These are phyloP conservation scores for Dromaius novaehollandiae DNA, from an alignment of 2,113 vertebrate genomes.

Conservation along the genomic window DNA sequence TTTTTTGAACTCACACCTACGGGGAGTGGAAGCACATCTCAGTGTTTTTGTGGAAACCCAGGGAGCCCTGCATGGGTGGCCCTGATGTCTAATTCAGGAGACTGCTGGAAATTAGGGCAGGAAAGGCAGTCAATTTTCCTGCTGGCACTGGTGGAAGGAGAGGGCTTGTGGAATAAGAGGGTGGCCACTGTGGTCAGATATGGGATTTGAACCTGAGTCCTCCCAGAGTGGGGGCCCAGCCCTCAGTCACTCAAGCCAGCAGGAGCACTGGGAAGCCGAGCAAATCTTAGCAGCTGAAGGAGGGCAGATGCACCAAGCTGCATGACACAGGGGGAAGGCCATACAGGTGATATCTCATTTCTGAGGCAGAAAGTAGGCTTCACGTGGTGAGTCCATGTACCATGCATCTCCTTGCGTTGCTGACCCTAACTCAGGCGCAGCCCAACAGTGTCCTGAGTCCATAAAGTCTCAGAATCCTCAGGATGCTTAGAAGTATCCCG, in stretches of 20 bases:
- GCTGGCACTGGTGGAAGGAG: background rate
- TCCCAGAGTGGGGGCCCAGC: background rate
- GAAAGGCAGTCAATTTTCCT: rapidly evolving
- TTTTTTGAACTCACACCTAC: conserved; percentile 40
- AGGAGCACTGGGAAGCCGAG: background rate
- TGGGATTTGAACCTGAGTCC: background rate
- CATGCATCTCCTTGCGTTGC: background rate
- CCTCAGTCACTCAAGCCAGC: too few relatives aligned
- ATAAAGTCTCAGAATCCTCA: background rate
- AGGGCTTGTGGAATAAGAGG: background rate
- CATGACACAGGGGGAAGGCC: background rate
- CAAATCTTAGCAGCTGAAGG: background rate
- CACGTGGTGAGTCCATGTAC: background rate
- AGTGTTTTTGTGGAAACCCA: background rate
- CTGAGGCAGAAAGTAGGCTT: background rate
- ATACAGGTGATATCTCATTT: background rate
- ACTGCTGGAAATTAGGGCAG: background rate
- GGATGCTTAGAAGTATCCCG: background rate
- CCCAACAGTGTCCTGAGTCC: background rate
- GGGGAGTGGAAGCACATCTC: background rate
- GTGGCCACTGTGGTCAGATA: background rate
- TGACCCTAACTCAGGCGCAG: background rate
- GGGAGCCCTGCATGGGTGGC: background rate
- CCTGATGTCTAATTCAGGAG: background rate
- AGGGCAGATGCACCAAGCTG: background rate